These are phyloP conservation scores for Ciconia maguari DNA, from an alignment of 2,113 vertebrate genomes.

Conservation along the genomic window DNA sequence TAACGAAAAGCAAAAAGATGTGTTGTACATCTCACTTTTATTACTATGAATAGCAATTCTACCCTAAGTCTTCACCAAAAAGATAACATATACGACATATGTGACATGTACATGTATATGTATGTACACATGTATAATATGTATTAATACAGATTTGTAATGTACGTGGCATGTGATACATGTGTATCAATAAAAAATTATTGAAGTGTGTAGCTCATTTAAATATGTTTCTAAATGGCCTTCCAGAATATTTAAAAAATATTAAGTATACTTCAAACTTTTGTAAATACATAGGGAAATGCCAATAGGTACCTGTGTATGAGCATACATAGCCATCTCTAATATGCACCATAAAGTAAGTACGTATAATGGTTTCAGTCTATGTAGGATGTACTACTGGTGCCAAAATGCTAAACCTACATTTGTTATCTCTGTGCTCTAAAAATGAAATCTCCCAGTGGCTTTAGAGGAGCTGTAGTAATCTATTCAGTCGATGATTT, in stretches of 20 bases:
- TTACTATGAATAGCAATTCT: neutral
- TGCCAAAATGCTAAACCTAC: neutral
- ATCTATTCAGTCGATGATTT: neutral
- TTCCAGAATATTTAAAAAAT: neutral
- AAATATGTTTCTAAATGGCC: neutral
- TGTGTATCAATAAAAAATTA: neutral
- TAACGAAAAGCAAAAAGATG: neutral
- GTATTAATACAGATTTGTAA: neutral
- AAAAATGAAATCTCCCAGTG: neutral
- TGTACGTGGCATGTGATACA: neutral
- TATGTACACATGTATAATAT: neutral
- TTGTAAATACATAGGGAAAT: neutral
- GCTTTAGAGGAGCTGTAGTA: neutral
- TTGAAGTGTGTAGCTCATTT: neutral
- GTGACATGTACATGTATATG: neutral
- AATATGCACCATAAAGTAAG: neutral
- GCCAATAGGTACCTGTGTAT: neutral
- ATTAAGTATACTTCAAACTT: neutral
- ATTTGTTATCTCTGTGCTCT: neutral
- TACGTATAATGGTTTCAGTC: neutral
- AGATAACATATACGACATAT: neutral
- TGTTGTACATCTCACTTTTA: neutral
- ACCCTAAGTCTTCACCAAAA: neutral
- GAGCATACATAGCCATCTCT: neutral
- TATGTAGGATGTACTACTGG: accelerated